Base-by-base conservation (phyloP, 2,888 invertebrate species). In the Augochlorella aurata region DNA sequence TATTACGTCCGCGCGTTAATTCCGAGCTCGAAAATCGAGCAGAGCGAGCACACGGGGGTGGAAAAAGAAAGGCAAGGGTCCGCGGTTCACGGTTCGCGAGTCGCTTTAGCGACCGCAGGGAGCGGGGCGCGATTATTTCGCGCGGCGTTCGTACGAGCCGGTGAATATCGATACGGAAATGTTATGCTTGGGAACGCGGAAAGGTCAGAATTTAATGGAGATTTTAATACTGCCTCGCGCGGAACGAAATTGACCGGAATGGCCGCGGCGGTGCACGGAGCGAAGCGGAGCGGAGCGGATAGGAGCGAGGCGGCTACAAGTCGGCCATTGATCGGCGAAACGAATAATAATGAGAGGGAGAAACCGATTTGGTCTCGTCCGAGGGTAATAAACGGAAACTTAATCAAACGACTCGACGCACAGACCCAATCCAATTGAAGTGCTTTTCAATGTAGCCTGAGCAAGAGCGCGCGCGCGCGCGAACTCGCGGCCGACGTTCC, bases 401-500 rank as follows among this genome's bases (percentile, higher is more conserved):
- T 83, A 71, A 82, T 73, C 73, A 81, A 85, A 81, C 74, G 71
- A 81, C 83, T 75, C 81, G 81, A 78, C 87, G 77, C 74, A 21
- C 79, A 68, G n/a, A 65, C 14, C 73, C 89, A 88, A 89, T 90
- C 88, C 81, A 84, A 87, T 88, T 83, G 77, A 84, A 90, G 90
- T 90, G 89, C 90, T 90, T 90, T 89, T 84, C 86, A 80, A 77
- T 90, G 90, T 90, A 88, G 74, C 88, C 81, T 38, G 38, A 38
- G 7, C 38, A 4, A 5, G 38, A 1, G 38, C 38, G 38, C 4
- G 38, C 38, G 5, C 38, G 38, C 38, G 38, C 38, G 38, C 38
- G 3, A 38, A 0, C 38, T 38, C 38, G 38, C 38, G 38, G 38
- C 61, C 61, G 63, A 38, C n/a, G 63, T 44, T 44, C 38, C 78